Percentiles rank a stretch among this genome's conserved stretches.
Conservation (phyloP, 2,797 vertebrate genomes). For the Spinus olivaceus region DNA sequence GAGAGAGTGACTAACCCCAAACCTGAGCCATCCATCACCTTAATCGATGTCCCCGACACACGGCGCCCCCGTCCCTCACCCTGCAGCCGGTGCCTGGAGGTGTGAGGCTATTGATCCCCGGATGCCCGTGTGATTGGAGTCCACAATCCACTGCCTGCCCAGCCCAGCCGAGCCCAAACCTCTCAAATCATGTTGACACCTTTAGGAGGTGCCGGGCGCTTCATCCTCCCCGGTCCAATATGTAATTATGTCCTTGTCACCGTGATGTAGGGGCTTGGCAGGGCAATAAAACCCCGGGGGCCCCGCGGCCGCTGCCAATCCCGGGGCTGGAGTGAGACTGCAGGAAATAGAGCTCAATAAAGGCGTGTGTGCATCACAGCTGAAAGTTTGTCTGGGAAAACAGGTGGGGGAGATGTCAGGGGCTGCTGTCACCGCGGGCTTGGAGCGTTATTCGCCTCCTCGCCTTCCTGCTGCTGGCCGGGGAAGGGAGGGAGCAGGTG, state of each 20-base stretch:
- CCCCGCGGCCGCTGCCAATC: not conserved
- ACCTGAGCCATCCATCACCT: not conserved
- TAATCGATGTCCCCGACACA: not conserved
- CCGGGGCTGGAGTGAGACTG: not conserved
- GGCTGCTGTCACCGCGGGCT: not conserved
- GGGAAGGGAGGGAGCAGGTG: not conserved
- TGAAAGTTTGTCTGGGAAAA: not conserved
- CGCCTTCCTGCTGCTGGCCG: not conserved
- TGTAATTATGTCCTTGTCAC: conserved; percentile 73
- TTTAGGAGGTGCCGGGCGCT: conserved; percentile 65
- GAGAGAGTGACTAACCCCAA: conserved; percentile 2
- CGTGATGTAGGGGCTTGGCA: conserved; percentile 63
- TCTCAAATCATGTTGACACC: conserved; percentile 71
- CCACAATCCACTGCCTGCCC: conserved; percentile 41
- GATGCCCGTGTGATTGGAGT: conserved; percentile 51
- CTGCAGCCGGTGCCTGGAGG: not conserved
- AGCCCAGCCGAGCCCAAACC: conserved; percentile 55
- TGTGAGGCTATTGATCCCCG: conserved; percentile 58
- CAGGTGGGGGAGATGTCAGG: not conserved
- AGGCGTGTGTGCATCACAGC: not conserved
- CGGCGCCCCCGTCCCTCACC: not conserved
- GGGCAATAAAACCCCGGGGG: conserved; percentile 43
- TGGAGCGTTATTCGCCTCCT: not conserved
- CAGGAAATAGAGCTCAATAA: conserved; percentile 42
- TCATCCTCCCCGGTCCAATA: conserved; percentile 55